Evolutionary conservation across 2,888 invertebrate species (phyloP).

Genomic region (Tenthredo scrophulariae): DNA sequence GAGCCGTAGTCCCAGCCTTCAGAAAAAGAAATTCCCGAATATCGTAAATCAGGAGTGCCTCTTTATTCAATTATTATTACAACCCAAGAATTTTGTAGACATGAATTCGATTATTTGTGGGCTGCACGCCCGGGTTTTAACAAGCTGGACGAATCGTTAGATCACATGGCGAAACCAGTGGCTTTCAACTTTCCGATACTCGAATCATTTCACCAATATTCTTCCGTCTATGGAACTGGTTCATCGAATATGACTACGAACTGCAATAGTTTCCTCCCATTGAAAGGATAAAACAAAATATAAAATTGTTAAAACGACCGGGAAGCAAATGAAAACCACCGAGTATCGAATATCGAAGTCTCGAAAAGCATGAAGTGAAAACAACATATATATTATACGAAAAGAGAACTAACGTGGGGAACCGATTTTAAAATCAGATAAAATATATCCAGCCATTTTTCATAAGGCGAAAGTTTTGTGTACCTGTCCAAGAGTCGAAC

Average conservation of each 20-base stretch:
- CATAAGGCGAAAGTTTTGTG: constrained; percentile 71
- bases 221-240: neutral
- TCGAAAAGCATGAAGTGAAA: neutral
- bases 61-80: constrained; percentile 49
- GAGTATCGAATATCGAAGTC: neutral
- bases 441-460: constrained; percentile 73
- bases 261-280: neutral
- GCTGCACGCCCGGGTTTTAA: constrained; percentile 28
- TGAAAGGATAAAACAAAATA: neutral
- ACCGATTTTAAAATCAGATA: constrained; percentile 59
- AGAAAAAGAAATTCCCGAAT: constrained; percentile 50
- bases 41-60: constrained; percentile 45
- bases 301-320: neutral
- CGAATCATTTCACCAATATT: neutral
- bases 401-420: neutral
- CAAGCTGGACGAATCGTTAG: constrained; percentile 34
- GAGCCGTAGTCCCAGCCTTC: constrained; percentile 26
- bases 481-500: constrained; percentile 53
- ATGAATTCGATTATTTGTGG: constrained; percentile 37
- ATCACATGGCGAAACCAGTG: constrained; percentile 13
- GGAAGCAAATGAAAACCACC: neutral
- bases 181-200: constrained; percentile 15
- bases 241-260: neutral
- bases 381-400: neutral
- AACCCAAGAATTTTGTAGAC: constrained; percentile 37